These are phyloP conservation scores for Aplidium turbinatum DNA, from an alignment of 23 tunicate species.

Conservation along the genomic window DNA sequence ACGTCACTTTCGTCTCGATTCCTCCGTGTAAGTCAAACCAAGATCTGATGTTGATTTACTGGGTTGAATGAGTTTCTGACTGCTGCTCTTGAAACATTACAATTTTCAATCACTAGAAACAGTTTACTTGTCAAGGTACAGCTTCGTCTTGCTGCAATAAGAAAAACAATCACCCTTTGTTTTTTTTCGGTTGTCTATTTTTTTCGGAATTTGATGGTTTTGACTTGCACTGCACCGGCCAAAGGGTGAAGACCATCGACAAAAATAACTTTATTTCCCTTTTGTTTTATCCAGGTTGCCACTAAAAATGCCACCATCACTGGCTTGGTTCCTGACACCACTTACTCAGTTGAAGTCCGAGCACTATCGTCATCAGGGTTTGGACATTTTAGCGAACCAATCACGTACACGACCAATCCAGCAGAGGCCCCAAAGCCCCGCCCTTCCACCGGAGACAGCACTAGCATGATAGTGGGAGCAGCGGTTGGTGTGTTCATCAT, in stretches of 20 bases:
- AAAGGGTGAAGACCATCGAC: too few species aligned
- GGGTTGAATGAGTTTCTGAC: too few species aligned
- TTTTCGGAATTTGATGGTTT: not conserved
- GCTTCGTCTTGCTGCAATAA: too few species aligned
- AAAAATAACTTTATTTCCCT: not conserved
- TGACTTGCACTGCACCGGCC: too few species aligned
- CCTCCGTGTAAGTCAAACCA: too few species aligned
- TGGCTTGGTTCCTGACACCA: conserved; percentile 27
- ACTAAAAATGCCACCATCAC: conserved; percentile 44
- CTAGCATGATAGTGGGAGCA: conserved; percentile 12
- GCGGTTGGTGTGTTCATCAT: conserved; percentile 30
- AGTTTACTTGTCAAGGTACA: too few species aligned
- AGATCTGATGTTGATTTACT: too few species aligned
- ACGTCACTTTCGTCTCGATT: not conserved
- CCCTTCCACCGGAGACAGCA: not conserved
- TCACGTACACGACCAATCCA: conserved; percentile 4
- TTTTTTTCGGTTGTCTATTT: not conserved
- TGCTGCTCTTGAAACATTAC: too few species aligned
- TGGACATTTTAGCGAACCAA: conserved; percentile 54
- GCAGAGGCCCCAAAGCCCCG: not conserved
- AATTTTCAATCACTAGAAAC: too few species aligned
- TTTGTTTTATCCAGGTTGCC: conserved; percentile 25
- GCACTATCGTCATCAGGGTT: conserved; percentile 40
- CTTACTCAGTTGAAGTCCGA: conserved; percentile 55
- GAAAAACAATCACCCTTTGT: not conserved